Percentiles rank a stretch among this genome's conserved stretches.
Evolutionary conservation across 2,113 vertebrate genomes (phyloP).

Genomic region (Pseudorectes ferrugineus): DNA sequence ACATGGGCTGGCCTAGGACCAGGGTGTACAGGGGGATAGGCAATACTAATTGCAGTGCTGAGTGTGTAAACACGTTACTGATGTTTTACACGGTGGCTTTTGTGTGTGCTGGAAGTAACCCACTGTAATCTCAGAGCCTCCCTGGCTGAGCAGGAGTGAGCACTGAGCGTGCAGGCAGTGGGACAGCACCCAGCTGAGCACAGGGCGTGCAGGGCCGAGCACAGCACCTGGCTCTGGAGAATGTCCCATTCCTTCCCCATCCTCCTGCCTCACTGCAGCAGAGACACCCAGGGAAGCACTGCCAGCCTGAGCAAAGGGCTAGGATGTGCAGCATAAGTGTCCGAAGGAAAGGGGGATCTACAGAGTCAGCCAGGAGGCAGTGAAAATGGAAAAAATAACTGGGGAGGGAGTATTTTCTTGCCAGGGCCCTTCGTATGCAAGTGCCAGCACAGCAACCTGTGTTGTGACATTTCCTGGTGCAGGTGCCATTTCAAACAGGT

Average conservation of each 20-base stretch:
- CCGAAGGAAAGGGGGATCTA: neutral
- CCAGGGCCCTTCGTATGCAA: neutral
- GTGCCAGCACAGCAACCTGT: fast-evolving
- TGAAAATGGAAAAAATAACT: neutral
- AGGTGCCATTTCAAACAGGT: neutral
- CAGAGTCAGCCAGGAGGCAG: neutral
- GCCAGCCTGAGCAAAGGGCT: neutral
- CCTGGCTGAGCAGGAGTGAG: neutral
- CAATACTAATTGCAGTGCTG: neutral
- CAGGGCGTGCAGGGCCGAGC: fast-evolving
- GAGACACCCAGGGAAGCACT: neutral
- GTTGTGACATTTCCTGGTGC: neutral
- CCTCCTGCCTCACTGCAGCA: neutral
- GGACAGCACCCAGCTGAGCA: neutral
- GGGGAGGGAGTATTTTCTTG: neutral
- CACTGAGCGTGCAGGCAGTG: fast-evolving
- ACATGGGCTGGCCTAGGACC: neutral
- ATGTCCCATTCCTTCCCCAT: neutral
- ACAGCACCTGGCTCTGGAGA: fast-evolving
- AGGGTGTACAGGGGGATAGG: neutral
- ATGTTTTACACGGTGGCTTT: neutral
- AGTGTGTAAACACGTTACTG: neutral
- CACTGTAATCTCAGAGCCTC: too few species aligned
- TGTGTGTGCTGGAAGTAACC: neutral
- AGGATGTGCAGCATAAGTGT: fast-evolving